A percentile compares a stretch with the other conserved stretches of the same genome.
phyloP scores from a whole-genome alignment of 2,113 vertebrate species.

The Emydocephalus ijimae region DNA sequence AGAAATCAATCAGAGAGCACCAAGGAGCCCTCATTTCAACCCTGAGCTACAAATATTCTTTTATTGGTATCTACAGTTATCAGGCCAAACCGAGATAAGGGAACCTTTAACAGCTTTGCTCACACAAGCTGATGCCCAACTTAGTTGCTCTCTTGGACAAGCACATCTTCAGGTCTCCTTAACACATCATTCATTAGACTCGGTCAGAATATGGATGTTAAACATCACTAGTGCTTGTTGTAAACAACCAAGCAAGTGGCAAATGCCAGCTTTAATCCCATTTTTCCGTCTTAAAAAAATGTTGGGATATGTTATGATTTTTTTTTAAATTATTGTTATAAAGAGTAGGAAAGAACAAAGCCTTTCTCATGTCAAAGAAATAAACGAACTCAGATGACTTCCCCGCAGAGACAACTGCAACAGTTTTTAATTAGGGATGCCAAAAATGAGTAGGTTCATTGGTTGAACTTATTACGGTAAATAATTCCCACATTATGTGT shows the following conservation, averaged over 20 bases:
- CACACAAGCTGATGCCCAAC: not conserved
- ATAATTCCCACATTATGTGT: not conserved
- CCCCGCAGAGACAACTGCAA: not conserved
- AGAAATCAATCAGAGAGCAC: too few relatives aligned
- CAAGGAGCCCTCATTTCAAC: too few relatives aligned
- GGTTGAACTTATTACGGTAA: not conserved
- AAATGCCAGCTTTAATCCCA: not conserved
- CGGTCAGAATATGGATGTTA: not conserved
- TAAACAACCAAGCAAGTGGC: not conserved
- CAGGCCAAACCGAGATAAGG: too few relatives aligned
- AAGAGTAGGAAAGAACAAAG: not conserved
- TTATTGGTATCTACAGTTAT: too few relatives aligned
- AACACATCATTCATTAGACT: not conserved
- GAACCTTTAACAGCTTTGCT: not conserved
- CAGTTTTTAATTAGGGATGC: not conserved
- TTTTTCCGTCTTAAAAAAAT: not conserved
- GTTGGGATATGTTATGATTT: not conserved
- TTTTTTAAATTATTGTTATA: not conserved
- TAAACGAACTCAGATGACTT: not conserved
- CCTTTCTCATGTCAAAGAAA: not conserved
- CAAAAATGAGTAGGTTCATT: not conserved
- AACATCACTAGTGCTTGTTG: not conserved
- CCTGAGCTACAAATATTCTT: too few relatives aligned
- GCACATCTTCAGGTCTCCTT: not conserved
- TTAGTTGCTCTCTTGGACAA: not conserved